Evolutionary conservation across 2,888 invertebrate genomes (phyloP).

Genomic region (Molanna angustata): DNA sequence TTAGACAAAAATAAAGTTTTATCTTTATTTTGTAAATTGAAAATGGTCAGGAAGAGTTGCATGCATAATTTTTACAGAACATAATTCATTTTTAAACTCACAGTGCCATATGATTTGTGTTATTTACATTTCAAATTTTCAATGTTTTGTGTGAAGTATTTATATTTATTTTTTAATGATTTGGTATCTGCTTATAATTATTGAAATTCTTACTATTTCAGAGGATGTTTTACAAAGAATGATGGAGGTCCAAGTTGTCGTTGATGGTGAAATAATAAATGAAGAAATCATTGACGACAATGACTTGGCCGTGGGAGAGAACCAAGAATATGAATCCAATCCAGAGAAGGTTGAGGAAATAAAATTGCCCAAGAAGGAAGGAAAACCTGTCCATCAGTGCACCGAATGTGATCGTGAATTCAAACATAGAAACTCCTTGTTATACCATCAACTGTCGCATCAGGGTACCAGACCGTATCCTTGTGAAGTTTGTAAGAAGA

Average conservation of each 20-base stretch:
- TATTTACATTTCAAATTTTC: no score
- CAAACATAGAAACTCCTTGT: constrained; percentile 76
- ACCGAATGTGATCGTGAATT: constrained; percentile 71
- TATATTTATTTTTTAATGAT: no score
- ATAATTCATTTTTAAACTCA: no score
- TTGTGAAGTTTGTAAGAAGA: constrained; percentile 77
- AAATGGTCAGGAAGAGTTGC: no score
- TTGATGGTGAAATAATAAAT: constrained; percentile 26
- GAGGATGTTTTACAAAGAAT: constrained; percentile 50
- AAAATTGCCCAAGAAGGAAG: constrained; percentile 34
- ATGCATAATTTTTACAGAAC: no score
- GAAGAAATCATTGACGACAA: constrained; percentile 34
- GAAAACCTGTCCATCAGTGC: constrained; percentile 49
- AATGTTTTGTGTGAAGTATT: no score
- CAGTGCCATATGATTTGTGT: no score
- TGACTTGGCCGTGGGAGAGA: constrained; percentile 14
- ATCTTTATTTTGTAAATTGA: no score
- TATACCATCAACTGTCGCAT: constrained; percentile 81
- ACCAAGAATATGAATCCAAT: constrained; percentile 37
- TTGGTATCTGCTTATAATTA: no score
- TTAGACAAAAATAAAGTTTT: no score
- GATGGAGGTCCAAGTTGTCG: constrained; percentile 42
- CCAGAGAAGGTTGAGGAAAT: constrained; percentile 37
- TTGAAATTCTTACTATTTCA: constrained; percentile 37
- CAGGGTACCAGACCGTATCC: constrained; percentile 73